Percentiles rank a stretch among this genome's conserved stretches.
Evolutionary conservation across 2,888 invertebrate species (phyloP).

Genomic region (Lithophane semibrunnea): DNA sequence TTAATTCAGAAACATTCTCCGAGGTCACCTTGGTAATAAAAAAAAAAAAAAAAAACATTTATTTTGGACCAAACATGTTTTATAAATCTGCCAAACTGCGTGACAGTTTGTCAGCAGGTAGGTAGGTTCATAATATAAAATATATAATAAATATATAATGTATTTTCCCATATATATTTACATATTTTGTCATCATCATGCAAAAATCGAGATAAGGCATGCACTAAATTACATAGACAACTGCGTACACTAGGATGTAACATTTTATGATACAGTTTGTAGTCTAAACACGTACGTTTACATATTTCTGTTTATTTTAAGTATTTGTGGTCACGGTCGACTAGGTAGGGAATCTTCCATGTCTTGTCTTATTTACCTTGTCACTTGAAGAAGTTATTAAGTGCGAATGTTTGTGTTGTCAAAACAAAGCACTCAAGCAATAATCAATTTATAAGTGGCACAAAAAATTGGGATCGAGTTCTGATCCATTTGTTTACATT

Average conservation of each 20-base stretch:
- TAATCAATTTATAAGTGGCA: not conserved
- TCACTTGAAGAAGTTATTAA: conserved; percentile 2
- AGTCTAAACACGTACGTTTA: conserved; percentile 25
- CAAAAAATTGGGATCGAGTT: not conserved
- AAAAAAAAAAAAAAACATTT: too few species aligned
- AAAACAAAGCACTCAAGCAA: not conserved
- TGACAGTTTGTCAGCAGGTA: too few species aligned
- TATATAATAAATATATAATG: too few species aligned
- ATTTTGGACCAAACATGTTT: not conserved
- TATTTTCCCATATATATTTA: not conserved
- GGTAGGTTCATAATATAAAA: too few species aligned
- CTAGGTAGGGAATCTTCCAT: not conserved
- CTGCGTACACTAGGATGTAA: conserved; percentile 11
- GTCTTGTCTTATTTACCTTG: conserved; percentile 19
- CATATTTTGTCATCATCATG: not conserved
- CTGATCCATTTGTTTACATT: not conserved
- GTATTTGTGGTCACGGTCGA: conserved; percentile 42
- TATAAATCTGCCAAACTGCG: too few species aligned
- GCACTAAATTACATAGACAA: conserved; percentile 1
- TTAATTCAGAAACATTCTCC: not conserved
- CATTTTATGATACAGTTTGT: conserved; percentile 22
- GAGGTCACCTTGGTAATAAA: not conserved
- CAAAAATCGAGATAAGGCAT: conserved; percentile 16
- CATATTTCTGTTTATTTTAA: conserved; percentile 21
- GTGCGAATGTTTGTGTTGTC: conserved; percentile 8